phyloP scores from a whole-genome alignment of 2,888 invertebrate genomes.

The Epistrophella euchroma region DNA sequence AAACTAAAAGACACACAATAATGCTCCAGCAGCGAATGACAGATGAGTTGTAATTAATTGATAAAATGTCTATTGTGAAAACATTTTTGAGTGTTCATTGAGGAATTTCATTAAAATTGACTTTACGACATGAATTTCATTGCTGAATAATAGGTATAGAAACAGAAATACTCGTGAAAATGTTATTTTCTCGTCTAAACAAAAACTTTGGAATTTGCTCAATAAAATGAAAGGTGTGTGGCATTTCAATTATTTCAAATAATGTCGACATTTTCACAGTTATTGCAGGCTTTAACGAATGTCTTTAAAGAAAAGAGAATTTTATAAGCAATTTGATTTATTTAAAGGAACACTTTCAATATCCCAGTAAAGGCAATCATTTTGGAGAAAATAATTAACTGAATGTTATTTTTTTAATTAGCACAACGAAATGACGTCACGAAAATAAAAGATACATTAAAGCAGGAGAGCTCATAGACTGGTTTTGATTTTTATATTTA shows the following conservation, averaged over 20 bases:
- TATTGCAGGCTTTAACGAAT: too few species aligned
- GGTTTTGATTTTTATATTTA: too few species aligned
- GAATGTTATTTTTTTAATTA: too few species aligned
- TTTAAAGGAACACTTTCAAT: not conserved
- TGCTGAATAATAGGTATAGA: not conserved
- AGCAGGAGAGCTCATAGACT: too few species aligned
- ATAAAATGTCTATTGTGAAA: constrained; percentile 46
- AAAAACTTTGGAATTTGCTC: constrained; percentile 18
- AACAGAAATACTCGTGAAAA: constrained; percentile 2
- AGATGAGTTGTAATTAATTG: constrained; percentile 67
- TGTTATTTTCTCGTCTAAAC: constrained; percentile 1
- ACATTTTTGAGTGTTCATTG: constrained; percentile 15
- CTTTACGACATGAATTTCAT: constrained; percentile 11
- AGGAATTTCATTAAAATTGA: constrained; percentile 38
- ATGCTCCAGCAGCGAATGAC: constrained; percentile 48
- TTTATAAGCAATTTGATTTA: not conserved
- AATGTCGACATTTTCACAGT: too few species aligned
- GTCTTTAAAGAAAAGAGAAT: too few species aligned
- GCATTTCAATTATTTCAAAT: not conserved
- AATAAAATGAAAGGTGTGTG: constrained; percentile 11
- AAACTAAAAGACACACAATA: constrained; percentile 19
- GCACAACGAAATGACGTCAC: too few species aligned
- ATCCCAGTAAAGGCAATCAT: too few species aligned
- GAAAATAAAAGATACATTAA: too few species aligned
- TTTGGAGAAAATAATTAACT: too few species aligned